Percentiles rank a stretch among this genome's conserved stretches.
These are phyloP conservation scores for Calephelis nemesis DNA, from an alignment of 1,140 invertebrate species.

Conservation along the genomic window DNA sequence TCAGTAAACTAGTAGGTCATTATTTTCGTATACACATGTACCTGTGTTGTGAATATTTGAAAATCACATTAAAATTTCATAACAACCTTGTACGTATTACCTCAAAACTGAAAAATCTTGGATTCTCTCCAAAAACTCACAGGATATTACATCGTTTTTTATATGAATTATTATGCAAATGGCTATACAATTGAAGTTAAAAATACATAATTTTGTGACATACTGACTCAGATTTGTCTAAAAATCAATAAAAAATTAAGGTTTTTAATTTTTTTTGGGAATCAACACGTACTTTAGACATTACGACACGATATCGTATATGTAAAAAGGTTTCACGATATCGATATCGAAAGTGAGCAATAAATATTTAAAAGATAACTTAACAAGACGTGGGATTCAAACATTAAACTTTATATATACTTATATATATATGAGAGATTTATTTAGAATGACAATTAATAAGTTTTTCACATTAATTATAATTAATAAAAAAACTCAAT, in stretches of 20 bases:
- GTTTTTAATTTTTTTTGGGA: too few relatives aligned
- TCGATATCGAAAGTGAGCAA: background rate
- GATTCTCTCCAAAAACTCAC: slow-evolving; percentile 31
- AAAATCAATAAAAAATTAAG: too few relatives aligned
- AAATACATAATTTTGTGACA: slow-evolving; percentile 1
- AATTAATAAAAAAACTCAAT: too few relatives aligned
- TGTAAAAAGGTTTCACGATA: background rate
- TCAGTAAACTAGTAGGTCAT: slow-evolving; percentile 5
- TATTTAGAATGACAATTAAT: too few relatives aligned
- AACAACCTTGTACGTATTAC: slow-evolving; percentile 24
- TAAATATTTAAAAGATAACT: background rate
- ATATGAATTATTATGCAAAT: background rate
- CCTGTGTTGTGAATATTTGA: background rate
- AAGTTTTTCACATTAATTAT: too few relatives aligned
- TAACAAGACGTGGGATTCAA: too few relatives aligned
- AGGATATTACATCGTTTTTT: background rate
- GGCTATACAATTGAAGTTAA: background rate
- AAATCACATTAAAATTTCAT: slow-evolving; percentile 13
- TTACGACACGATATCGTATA: too few relatives aligned
- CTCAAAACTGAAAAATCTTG: slow-evolving; percentile 36
- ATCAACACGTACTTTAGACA: too few relatives aligned
- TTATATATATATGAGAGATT: too few relatives aligned
- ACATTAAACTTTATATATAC: too few relatives aligned
- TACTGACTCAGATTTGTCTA: background rate
- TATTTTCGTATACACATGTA: background rate